phyloP scores from a whole-genome alignment of 1,140 invertebrate species.

The Euglossa dilemma region DNA sequence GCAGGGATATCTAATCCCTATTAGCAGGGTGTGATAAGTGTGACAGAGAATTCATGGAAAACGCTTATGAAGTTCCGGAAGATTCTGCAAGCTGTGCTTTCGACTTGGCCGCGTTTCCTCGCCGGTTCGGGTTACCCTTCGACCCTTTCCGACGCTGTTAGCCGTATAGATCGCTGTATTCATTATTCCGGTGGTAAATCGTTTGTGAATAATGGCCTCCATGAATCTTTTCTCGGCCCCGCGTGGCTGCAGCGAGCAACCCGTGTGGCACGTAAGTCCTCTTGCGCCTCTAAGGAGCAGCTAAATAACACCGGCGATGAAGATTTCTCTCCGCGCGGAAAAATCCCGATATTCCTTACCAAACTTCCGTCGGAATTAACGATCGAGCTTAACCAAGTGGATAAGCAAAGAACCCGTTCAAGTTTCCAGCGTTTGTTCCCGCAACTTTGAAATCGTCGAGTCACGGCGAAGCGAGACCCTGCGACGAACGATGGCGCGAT shows the following conservation, averaged over 20 bases:
- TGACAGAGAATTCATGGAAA: neutral
- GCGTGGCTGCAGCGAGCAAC: constrained; percentile 5
- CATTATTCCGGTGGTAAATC: constrained; percentile 73
- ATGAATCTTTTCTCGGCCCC: constrained; percentile 66
- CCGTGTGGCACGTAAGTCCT: constrained; percentile 11
- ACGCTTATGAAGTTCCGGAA: constrained; percentile 17
- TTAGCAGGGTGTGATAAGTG: too few species aligned
- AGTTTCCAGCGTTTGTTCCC: neutral
- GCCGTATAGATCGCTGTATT: constrained; percentile 63
- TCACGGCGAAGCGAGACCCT: neutral
- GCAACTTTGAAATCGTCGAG: neutral
- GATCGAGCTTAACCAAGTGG: too few species aligned
- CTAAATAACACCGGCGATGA: neutral
- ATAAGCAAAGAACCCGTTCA: too few species aligned
- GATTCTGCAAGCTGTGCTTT: constrained; percentile 22
- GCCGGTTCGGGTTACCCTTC: neutral
- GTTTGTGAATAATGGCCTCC: constrained; percentile 72
- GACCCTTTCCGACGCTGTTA: neutral
- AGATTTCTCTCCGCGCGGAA: neutral
- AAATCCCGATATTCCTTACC: neutral
- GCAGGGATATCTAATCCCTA: too few species aligned
- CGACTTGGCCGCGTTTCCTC: constrained; percentile 29
- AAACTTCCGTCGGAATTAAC: neutral
- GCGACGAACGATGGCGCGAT: neutral
- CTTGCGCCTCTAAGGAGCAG: neutral